Evolutionary conservation across 2,888 invertebrate genomes (phyloP).

Genomic region (Drosophila yooni): DNA sequence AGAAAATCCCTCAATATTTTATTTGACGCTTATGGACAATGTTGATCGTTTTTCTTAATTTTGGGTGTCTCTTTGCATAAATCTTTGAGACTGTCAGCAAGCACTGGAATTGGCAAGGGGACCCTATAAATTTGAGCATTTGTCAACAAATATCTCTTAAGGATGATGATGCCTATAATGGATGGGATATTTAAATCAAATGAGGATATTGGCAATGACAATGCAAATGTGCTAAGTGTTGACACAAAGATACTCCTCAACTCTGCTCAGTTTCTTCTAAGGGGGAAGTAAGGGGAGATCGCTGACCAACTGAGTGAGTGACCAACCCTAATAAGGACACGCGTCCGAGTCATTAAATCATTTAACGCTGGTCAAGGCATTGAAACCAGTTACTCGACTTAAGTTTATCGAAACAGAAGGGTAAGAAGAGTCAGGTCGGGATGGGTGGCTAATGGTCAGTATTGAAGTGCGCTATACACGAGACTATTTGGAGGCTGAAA

Average conservation of each 20-base stretch:
- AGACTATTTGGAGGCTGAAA: conserved; percentile 17
- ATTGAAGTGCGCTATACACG: conserved; percentile 44
- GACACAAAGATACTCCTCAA: conserved; percentile 1
- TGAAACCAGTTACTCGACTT: conserved; percentile 54
- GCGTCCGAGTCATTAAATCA: conserved; percentile 52
- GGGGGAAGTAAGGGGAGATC: conserved; percentile 23
- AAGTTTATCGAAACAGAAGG: not conserved
- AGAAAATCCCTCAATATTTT: conserved; percentile 30
- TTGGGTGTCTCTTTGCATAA: conserved; percentile 36
- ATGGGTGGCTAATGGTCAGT: conserved; percentile 53
- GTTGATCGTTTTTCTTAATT: not conserved
- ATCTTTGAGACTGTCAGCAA: conserved; percentile 27
- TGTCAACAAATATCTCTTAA: conserved; percentile 22
- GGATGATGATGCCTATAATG: conserved; percentile 7
- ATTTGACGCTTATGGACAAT: conserved; percentile 23
- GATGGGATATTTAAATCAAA: conserved; percentile 25
- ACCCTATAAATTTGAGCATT: conserved; percentile 22
- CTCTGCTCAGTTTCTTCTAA: conserved; percentile 4
- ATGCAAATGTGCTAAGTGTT: conserved; percentile 62
- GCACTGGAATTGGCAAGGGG: conserved; percentile 29
- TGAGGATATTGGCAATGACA: conserved; percentile 44
- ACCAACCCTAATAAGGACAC: conserved; percentile 56
- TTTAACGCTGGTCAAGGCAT: conserved; percentile 52
- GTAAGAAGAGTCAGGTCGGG: not conserved
- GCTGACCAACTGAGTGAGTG: conserved; percentile 41